These are phyloP conservation scores for Rhinopomastus cyanomelas DNA, from an alignment of 2,113 vertebrate species.

Conservation along the genomic window DNA sequence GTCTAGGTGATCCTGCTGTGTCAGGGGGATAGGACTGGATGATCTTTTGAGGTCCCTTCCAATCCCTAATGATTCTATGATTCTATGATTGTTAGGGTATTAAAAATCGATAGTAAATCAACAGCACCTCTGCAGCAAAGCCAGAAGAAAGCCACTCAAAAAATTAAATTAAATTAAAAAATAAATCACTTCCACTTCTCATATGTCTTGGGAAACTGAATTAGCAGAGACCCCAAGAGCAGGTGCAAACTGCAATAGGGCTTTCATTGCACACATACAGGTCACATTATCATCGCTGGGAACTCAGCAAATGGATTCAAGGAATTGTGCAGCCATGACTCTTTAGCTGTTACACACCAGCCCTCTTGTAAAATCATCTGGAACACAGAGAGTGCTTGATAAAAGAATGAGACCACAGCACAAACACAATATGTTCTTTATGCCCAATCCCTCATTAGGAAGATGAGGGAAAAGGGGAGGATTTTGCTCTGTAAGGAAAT, in stretches of 20 bases:
- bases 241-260: background rate
- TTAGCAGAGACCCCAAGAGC: constrained; percentile 10
- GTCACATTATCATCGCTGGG: background rate
- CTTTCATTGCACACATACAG: background rate
- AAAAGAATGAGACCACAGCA: background rate
- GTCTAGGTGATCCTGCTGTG: too few species aligned
- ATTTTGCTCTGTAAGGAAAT: constrained; percentile 10
- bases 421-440: background rate
- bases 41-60: too few species aligned
- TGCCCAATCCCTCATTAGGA: constrained; percentile 1
- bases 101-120: background rate
- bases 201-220: background rate
- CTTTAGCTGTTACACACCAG: background rate
- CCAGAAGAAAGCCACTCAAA: background rate
- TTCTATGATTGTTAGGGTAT: too few species aligned
- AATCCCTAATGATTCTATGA: too few species aligned
- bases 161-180: too few species aligned
- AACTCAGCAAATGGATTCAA: background rate
- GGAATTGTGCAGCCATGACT: background rate
- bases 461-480: constrained; percentile 12
- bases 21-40: too few species aligned
- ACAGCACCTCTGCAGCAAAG: background rate
- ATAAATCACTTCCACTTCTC: background rate
- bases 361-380: constrained; percentile 45
- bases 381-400: constrained; percentile 2